A percentile compares a stretch with the other conserved stretches of the same genome.
These are phyloP conservation scores for Chloroclystis v-ata DNA, from an alignment of 2,888 invertebrate species.

Conservation along the genomic window DNA sequence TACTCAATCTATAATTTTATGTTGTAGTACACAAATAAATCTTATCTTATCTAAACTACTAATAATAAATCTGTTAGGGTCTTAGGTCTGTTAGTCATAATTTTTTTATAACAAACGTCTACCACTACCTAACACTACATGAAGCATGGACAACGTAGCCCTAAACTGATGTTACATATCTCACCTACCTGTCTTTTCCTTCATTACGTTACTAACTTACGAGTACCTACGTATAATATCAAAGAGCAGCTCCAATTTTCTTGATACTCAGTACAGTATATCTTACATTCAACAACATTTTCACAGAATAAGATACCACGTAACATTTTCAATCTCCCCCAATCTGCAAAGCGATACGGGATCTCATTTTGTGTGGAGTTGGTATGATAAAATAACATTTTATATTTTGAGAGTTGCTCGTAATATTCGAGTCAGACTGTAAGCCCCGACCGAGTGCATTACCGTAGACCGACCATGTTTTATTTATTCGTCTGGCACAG, in stretches of 20 bases:
- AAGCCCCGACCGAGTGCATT: constrained; percentile 54
- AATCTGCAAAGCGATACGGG: constrained; percentile 18
- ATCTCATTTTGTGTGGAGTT: constrained; percentile 25
- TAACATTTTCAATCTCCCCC: constrained; percentile 20
- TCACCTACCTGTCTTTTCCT: no score
- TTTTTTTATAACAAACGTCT: no score
- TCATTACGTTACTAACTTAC: neutral
- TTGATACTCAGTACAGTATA: neutral
- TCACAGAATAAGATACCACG: constrained; percentile 5
- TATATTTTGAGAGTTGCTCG: constrained; percentile 34
- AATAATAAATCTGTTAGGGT: no score
- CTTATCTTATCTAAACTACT: no score
- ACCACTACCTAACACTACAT: no score
- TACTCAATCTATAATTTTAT: no score
- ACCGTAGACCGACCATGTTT: constrained; percentile 48
- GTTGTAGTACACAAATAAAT: no score
- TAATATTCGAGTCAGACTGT: constrained; percentile 36
- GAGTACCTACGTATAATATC: neutral
- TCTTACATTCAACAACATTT: constrained; percentile 2
- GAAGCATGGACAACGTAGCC: no score
- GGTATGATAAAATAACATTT: constrained; percentile 34
- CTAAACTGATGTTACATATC: no score
- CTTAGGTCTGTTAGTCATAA: no score
- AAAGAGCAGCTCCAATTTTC: neutral
- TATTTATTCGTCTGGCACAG: constrained; percentile 57